Evolutionary conservation across 1,140 invertebrate species (phyloP).

Genomic region (Dolichoris vasculosae): DNA sequence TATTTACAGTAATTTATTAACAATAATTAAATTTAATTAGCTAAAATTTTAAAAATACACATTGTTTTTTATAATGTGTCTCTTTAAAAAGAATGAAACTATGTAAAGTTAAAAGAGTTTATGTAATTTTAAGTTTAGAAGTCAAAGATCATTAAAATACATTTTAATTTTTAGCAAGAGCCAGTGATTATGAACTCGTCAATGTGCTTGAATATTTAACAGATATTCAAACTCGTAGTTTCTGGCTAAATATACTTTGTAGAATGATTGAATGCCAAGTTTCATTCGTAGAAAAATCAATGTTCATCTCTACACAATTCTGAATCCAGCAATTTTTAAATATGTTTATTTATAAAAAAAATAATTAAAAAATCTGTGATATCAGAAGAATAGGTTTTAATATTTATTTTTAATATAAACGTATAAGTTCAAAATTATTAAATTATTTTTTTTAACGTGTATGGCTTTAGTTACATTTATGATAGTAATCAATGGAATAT

Average conservation of each 20-base stretch:
- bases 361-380: neutral
- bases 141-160: neutral
- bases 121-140: neutral
- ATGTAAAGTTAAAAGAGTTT: too few relatives aligned
- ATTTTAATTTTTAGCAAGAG: neutral
- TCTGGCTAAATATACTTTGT: slow-evolving; percentile 7
- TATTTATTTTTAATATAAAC: too few relatives aligned
- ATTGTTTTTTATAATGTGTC: too few relatives aligned
- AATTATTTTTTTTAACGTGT: too few relatives aligned
- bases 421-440: too few relatives aligned
- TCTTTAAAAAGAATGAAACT: too few relatives aligned
- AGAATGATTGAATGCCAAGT: slow-evolving; percentile 18
- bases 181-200: neutral
- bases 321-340: neutral
- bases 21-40: neutral
- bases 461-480: too few relatives aligned
- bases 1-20: neutral
- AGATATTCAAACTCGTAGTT: neutral
- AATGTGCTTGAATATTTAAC: slow-evolving; percentile 33
- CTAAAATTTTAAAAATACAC: neutral
- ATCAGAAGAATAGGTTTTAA: neutral
- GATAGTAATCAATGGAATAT: too few relatives aligned
- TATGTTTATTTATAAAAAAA: neutral
- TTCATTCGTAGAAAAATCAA: slow-evolving; percentile 38
- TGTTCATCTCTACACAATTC: neutral